phyloP scores from a whole-genome alignment of 2,888 invertebrate species.

The Asteroscopus sphinx region DNA sequence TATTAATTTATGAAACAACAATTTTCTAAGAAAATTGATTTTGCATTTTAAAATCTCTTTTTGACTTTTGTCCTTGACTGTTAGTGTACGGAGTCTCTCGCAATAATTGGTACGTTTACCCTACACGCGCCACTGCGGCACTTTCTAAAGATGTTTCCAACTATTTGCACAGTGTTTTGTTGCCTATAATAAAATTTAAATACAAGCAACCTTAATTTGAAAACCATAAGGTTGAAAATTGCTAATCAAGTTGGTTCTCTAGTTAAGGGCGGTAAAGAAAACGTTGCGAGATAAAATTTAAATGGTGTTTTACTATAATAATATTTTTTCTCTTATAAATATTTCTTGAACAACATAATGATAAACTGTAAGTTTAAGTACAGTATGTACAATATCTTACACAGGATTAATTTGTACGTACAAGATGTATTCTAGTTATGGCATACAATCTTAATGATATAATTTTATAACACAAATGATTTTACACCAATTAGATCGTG shows the following conservation, averaged over 20 bases:
- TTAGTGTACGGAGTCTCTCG: slow-evolving; percentile 50
- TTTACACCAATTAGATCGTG: too few species aligned
- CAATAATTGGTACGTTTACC: slow-evolving; percentile 70
- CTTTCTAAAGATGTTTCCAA: slow-evolving; percentile 49
- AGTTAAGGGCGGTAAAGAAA: slow-evolving; percentile 15
- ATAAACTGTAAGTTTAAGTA: too few species aligned
- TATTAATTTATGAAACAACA: too few species aligned
- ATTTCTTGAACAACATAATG: slow-evolving; percentile 17
- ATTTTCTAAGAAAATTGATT: too few species aligned
- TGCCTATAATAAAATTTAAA: slow-evolving; percentile 23
- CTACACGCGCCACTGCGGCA: slow-evolving; percentile 55
- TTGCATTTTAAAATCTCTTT: too few species aligned
- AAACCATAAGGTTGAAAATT: slow-evolving; percentile 30
- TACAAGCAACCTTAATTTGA: slow-evolving; percentile 18
- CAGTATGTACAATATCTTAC: too few species aligned
- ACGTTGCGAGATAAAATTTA: slow-evolving; percentile 26
- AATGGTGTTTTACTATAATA: slow-evolving; percentile 17
- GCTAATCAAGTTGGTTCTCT: slow-evolving; percentile 1
- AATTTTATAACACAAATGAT: too few species aligned
- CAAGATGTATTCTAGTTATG: too few species aligned
- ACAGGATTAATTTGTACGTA: too few species aligned
- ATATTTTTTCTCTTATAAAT: slow-evolving; percentile 27
- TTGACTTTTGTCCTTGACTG: too few species aligned
- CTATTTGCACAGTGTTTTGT: slow-evolving; percentile 50
- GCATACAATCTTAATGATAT: too few species aligned